Evolutionary conservation across 2,888 invertebrate genomes (phyloP), one percentile per base, ranked within the genome.

Genomic region (Mesoligia furuncula): DNA sequence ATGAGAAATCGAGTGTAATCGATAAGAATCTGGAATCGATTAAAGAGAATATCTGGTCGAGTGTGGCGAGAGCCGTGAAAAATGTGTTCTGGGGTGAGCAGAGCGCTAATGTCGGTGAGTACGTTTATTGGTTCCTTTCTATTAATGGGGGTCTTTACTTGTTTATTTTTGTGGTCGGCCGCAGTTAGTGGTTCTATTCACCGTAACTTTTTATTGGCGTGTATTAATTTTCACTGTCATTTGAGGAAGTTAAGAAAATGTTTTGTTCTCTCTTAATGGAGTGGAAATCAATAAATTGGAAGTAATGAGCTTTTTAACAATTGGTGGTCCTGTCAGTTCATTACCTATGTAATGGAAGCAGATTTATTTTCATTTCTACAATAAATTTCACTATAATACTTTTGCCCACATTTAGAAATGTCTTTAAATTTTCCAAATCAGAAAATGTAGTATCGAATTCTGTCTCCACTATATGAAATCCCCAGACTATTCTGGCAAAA

Each of bases 11-110:
- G 39, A 89, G 86, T 69, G 92, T 91, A 85, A 87, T 90, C 31
- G 91, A 92, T 51, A 90, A 86, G 59, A 90, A 90, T 79, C 86
- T 88, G 39, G 91, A 91, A 65, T 80, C 89, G 31, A 92, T 93
- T 87, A 96, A 94, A 87, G 95, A 95, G 84, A 96, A 96, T 87
- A 94, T 96, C 82, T 96, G 96, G 96, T 93, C 96, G 27, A 94
- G 94, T 74, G 95, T 96, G 17, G 94, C 95, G 11, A 94, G 91
- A 80, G 96, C 94, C 9, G 95, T 96, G 73, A 96, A 92, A 91
- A 96, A 93, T 89, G 96, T 94, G n/a, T 94, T 96, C 88, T 96
- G 96, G 96, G 93, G 94, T 77, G 95, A 94, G 48, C 90, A 91
- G 85, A 92, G 90, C 77, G 87, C 88, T 81, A 89, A 86, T 91